Percentiles rank a stretch among this genome's conserved stretches.
phyloP scores from a whole-genome alignment of 2,888 invertebrate species.

The Folsomia candida region DNA sequence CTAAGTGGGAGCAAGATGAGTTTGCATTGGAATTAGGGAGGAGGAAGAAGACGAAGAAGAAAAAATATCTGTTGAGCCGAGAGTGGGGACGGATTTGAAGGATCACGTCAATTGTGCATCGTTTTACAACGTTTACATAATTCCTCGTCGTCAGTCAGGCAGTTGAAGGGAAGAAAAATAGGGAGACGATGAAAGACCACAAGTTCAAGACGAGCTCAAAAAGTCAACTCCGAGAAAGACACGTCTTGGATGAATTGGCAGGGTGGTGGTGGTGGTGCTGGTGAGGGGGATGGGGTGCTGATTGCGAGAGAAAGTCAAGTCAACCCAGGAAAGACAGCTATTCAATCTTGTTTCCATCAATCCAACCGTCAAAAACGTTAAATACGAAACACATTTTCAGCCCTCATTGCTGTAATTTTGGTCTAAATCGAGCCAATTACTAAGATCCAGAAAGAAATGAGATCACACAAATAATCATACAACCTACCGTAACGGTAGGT shows the following conservation, averaged over 20 bases:
- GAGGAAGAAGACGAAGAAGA: neutral
- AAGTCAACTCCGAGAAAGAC: neutral
- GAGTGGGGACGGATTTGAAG: constrained; percentile 1
- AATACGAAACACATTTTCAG: no score
- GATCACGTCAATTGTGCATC: constrained; percentile 5
- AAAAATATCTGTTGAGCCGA: neutral
- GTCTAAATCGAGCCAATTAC: no score
- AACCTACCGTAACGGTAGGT: no score
- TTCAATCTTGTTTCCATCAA: neutral
- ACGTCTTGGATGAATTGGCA: neutral
- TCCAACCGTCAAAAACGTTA: no score
- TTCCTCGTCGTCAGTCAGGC: no score
- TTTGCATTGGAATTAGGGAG: constrained; percentile 3
- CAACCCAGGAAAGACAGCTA: neutral
- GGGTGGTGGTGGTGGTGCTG: neutral
- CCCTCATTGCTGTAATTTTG: no score
- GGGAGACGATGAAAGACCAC: constrained; percentile 18
- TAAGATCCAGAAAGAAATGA: no score
- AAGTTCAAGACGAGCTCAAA: neutral
- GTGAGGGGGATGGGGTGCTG: neutral
- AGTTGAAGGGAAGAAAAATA: constrained; percentile 8
- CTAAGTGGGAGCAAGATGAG: neutral
- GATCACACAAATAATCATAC: no score
- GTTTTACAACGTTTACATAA: constrained; percentile 8
- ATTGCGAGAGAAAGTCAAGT: neutral